Evolutionary conservation across 2,797 vertebrate genomes (phyloP).

Genomic region (Trachops cirrhosus): DNA sequence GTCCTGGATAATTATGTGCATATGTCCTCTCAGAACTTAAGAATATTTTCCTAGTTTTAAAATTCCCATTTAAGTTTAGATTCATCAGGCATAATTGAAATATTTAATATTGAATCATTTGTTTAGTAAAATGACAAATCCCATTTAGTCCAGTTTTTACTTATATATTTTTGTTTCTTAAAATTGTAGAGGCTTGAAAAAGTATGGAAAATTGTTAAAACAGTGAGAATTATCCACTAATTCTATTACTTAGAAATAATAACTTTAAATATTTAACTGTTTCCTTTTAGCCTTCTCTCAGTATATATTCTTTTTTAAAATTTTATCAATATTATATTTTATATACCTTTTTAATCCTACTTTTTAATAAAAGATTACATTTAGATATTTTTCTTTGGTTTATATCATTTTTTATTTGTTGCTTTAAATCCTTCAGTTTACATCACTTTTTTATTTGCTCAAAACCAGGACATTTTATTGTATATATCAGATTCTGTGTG

Average conservation of each 20-base stretch:
- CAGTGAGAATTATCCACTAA: neutral
- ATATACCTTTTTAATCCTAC: neutral
- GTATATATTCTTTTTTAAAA: neutral
- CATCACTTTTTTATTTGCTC: neutral
- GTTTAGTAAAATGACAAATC: neutral
- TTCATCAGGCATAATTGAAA: neutral
- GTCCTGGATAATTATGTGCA: neutral
- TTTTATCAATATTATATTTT: neutral
- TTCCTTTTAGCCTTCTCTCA: neutral
- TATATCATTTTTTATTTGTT: neutral
- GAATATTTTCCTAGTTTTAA: constrained; percentile 12
- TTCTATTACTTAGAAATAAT: neutral
- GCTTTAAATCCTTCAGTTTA: neutral
- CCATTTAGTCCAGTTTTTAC: neutral
- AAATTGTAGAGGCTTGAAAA: neutral
- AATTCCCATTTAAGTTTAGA: neutral
- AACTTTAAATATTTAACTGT: neutral
- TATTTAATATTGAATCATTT: neutral
- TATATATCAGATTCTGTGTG: neutral
- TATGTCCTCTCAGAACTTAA: neutral
- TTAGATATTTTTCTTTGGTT: neutral
- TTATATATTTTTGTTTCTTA: neutral
- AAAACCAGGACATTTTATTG: neutral
- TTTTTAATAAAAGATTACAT: neutral
- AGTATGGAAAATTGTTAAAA: neutral